phyloP scores from a whole-genome alignment of 2,888 invertebrate species.

The Lumbricus terrestris region DNA sequence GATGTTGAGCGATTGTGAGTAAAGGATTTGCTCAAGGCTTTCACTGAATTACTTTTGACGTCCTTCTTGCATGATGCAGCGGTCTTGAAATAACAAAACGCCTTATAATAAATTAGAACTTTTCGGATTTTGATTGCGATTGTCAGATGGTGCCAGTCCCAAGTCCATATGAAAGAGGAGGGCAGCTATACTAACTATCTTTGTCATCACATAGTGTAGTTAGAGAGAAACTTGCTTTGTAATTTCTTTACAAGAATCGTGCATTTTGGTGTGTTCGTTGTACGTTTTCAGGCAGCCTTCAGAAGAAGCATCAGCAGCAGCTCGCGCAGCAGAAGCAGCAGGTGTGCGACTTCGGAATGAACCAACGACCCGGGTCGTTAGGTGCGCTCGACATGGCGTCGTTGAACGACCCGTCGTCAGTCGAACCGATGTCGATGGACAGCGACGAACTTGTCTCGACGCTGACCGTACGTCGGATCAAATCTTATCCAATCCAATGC shows the following conservation, averaged over 20 bases:
- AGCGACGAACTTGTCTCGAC: constrained; percentile 37
- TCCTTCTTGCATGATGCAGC: too few species aligned
- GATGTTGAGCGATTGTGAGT: too few species aligned
- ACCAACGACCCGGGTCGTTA: constrained; percentile 16
- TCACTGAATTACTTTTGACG: too few species aligned
- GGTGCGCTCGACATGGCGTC: constrained; percentile 16
- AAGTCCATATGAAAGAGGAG: too few species aligned
- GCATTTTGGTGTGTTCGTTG: not conserved
- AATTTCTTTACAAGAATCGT: not conserved
- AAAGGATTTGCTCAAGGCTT: too few species aligned
- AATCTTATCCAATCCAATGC: not conserved
- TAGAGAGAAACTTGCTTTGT: not conserved
- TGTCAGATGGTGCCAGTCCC: too few species aligned
- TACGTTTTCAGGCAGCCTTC: not conserved
- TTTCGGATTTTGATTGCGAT: too few species aligned
- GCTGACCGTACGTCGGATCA: not conserved
- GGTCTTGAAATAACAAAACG: too few species aligned
- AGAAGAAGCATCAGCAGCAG: constrained; percentile 10
- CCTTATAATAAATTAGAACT: too few species aligned
- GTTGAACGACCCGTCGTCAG: constrained; percentile 8
- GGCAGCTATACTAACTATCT: too few species aligned
- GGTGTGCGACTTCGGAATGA: not conserved
- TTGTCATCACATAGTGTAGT: too few species aligned
- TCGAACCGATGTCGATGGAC: constrained; percentile 31
- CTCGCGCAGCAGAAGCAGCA: not conserved